These are phyloP conservation scores for Brachyrhaphis roseni DNA, from an alignment of 2,797 vertebrate genomes.

Conservation along the genomic window DNA sequence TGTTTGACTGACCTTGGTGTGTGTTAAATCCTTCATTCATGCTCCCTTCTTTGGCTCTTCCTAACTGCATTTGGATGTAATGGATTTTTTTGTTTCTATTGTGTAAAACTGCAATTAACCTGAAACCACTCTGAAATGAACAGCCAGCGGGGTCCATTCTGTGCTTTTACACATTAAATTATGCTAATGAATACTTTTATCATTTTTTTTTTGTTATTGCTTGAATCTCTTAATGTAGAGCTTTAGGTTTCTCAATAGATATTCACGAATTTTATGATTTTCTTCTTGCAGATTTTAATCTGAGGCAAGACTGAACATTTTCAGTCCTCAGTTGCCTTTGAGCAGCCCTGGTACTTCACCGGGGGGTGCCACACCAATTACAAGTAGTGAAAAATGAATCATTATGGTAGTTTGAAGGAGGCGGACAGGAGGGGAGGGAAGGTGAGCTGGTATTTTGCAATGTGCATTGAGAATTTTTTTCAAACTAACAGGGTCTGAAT, in stretches of 20 bases:
- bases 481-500: conserved; percentile 43
- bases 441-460: conserved; percentile 10
- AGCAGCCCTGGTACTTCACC: conserved; percentile 33
- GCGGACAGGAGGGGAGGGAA: conserved; percentile 27
- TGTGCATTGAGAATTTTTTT: not conserved
- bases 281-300: conserved; percentile 37
- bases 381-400: conserved; percentile 45
- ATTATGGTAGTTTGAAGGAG: conserved; percentile 51
- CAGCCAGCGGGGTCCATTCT: conserved; percentile 39
- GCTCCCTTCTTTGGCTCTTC: conserved; percentile 51
- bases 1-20: conserved; percentile 60
- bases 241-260: conserved; percentile 25
- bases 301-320: conserved; percentile 52
- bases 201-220: conserved; percentile 23
- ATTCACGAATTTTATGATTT: conserved; percentile 5
- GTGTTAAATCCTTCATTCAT: conserved; percentile 62
- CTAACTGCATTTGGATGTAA: conserved; percentile 43
- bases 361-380: conserved; percentile 55
- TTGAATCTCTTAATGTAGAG: conserved; percentile 18
- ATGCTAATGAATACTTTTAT: conserved; percentile 31
- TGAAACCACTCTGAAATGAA: conserved; percentile 66
- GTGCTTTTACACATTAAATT: conserved; percentile 43
- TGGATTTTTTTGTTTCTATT: conserved; percentile 61
- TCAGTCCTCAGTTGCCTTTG: conserved; percentile 33
- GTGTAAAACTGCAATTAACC: conserved; percentile 65